Evolutionary conservation across 1,140 invertebrate species (phyloP).

Genomic region (Sweltsa coloradensis): DNA sequence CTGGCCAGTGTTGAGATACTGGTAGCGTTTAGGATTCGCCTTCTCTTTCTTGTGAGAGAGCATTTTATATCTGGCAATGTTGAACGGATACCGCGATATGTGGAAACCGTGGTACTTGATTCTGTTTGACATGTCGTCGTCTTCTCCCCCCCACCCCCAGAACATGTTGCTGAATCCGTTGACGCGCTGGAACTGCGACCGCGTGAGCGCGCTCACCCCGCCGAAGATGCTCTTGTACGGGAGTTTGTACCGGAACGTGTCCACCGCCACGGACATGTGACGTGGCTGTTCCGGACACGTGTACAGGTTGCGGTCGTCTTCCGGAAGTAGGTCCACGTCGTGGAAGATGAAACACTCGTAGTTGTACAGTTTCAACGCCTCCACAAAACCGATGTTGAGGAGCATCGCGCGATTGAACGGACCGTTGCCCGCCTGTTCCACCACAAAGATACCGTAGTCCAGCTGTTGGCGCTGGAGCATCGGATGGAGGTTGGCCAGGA

Average conservation of each 20-base stretch:
- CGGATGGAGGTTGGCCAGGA: slow-evolving; percentile 82
- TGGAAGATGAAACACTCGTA: slow-evolving; percentile 93
- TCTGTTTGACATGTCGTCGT: slow-evolving; percentile 83
- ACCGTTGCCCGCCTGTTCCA: slow-evolving; percentile 71
- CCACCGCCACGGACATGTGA: slow-evolving; percentile 90
- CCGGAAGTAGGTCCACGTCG: slow-evolving; percentile 87
- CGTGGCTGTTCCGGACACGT: slow-evolving; percentile 79
- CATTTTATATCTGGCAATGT: slow-evolving; percentile 84
- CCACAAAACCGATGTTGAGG: slow-evolving; percentile 90
- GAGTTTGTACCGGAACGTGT: slow-evolving; percentile 79
- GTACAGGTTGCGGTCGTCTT: slow-evolving; percentile 87
- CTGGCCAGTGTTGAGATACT: slow-evolving; percentile 69
- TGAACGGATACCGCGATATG: slow-evolving; percentile 75
- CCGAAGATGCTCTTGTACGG: slow-evolving; percentile 83
- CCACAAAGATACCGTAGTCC: slow-evolving; percentile 87
- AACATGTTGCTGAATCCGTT: slow-evolving; percentile 89
- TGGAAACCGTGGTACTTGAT: slow-evolving; percentile 64
- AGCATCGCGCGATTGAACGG: slow-evolving; percentile 85
- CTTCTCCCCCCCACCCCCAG: slow-evolving; percentile 89
- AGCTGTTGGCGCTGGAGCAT: slow-evolving; percentile 81
- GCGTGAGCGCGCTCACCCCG: slow-evolving; percentile 73
- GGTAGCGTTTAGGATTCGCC: slow-evolving; percentile 82
- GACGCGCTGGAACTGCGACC: slow-evolving; percentile 64
- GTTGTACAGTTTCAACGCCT: slow-evolving; percentile 60
- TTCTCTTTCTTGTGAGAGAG: slow-evolving; percentile 76